Conservation (phyloP, 2,888 invertebrate species). For the Sycophila texana region DNA sequence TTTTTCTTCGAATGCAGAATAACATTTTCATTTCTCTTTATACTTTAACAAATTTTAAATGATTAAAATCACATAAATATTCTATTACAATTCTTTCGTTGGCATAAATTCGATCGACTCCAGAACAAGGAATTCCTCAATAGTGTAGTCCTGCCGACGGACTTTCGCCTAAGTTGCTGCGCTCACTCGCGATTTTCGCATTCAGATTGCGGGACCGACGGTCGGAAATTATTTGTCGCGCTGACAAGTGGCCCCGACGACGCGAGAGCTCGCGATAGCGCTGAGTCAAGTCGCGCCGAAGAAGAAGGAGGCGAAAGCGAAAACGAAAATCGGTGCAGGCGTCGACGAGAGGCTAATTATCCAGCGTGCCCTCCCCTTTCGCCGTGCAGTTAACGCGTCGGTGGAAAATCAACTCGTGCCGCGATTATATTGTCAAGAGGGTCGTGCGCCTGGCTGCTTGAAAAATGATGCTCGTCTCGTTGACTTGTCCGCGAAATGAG, state of each 20-base stretch:
- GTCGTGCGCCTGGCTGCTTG: no score
- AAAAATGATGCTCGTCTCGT: no score
- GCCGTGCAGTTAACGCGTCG: background rate
- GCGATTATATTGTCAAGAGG: slow-evolving; percentile 7
- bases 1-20: no score
- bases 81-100: no score
- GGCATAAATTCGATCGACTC: no score
- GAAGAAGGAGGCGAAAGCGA: slow-evolving; percentile 30
- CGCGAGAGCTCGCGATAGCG: slow-evolving; percentile 35
- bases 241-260: slow-evolving; percentile 59
- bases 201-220: slow-evolving; percentile 46
- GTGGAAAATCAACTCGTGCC: background rate
- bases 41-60: no score
- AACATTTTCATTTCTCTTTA: no score
- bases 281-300: slow-evolving; percentile 32
- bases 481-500: no score
- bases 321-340: slow-evolving; percentile 1
- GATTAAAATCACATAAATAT: no score
- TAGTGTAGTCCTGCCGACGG: no score
- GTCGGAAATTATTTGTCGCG: slow-evolving; percentile 65
- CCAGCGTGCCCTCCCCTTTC: slow-evolving; percentile 2
- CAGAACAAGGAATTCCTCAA: no score
- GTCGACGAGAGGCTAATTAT: slow-evolving; percentile 48
- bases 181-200: slow-evolving; percentile 33
- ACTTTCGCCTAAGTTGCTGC: no score